These are phyloP conservation scores for Luscinia megarhynchos DNA, from an alignment of 2,797 vertebrate species.

Conservation along the genomic window DNA sequence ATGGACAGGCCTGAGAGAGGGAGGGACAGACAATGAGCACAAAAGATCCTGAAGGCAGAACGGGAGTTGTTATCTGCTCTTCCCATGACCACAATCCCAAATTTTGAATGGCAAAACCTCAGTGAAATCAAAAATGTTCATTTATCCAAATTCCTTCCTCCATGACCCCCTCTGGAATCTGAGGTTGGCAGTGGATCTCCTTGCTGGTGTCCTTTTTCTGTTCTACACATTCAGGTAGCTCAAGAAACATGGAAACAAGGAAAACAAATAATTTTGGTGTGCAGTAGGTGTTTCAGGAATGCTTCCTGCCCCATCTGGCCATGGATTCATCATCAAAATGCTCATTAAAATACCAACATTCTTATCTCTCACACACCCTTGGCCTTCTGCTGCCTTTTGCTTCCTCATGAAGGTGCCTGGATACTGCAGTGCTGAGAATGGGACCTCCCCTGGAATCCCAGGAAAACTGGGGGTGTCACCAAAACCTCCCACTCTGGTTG, in stretches of 20 bases:
- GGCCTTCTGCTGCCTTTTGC: constrained; percentile 31
- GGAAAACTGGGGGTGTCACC: neutral
- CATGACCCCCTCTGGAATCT: neutral
- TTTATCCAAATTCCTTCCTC: neutral
- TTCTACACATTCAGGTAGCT: neutral
- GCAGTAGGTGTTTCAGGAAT: neutral
- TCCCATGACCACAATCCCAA: neutral
- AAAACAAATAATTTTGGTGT: neutral
- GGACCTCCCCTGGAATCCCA: neutral
- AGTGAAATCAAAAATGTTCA: neutral
- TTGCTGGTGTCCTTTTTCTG: neutral
- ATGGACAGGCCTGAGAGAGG: neutral
- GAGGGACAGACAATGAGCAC: neutral
- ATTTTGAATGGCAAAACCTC: neutral
- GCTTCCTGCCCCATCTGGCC: constrained; percentile 34
- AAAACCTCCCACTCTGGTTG: neutral
- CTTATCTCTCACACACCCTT: constrained; percentile 21
- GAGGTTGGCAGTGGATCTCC: neutral
- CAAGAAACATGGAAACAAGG: neutral
- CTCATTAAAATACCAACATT: constrained; percentile 14
- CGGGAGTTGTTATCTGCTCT: neutral
- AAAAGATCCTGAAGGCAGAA: neutral
- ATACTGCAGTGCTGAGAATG: neutral
- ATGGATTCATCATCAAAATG: neutral
- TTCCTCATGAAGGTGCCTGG: neutral